Evolutionary conservation across 2,797 vertebrate species (phyloP), one percentile per base, ranked within the genome.

Genomic region (Halcyon chelicuti): DNA sequence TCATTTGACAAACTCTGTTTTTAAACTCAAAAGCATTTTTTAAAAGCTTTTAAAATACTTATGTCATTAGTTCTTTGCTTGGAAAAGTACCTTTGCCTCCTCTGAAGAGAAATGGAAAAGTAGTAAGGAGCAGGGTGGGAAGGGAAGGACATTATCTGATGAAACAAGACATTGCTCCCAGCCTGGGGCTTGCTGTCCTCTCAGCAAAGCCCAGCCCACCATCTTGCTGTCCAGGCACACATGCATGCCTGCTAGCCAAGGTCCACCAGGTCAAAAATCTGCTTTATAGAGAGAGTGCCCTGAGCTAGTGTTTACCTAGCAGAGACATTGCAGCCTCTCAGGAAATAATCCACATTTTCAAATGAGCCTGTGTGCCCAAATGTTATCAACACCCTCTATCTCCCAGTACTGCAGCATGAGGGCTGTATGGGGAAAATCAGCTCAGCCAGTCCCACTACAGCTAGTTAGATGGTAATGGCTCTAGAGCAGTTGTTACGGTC

Each of bases 301-400:
- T n/a, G 61, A 75, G 75, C 71, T 15, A 68, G 79, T 78, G 91
- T 96, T 93, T 93, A 96, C 97, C 92, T 79, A 89, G 77, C 94
- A 92, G 37, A 97, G 81, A 63, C 87, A 70, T 83, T 81, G 55
- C 49, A 92, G 79, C 74, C 71, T 63, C 91, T 85, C 91, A 82
- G 93, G 92, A 96, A 97, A 96, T 65, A 87, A 92, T 72, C 80
- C 76, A 63, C 86, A n/a, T 95, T 90, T 88, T 75, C 70, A 95
- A 97, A 96, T 94, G 88, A 95, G 81, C 70, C 71, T 74, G 55
- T 1, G 7, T 96, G 90, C 92, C 84, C 82, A 74, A 91, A 92
- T 91, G 89, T 94, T 96, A 39, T 39, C 37, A 39, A 39, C 37
- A 39, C 37, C 37, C 37, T 39, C 37, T 39, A 39, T 11, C 37